Base-by-base conservation (phyloP, 2,113 vertebrate species). In the Aegithalos caudatus region DNA sequence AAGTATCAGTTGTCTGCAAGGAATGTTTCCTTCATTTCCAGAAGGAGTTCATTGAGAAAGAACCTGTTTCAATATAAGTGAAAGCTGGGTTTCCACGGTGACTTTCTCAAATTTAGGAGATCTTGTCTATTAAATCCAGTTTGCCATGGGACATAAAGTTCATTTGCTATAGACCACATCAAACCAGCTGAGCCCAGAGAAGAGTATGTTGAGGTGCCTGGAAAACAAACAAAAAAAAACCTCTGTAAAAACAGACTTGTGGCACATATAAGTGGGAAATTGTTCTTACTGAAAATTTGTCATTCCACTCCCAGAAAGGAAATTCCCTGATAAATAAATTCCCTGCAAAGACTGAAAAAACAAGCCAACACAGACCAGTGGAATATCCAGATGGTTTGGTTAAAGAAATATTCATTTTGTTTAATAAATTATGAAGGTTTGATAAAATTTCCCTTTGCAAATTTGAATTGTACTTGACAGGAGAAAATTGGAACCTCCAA, bases 71-170 rank as follows among this genome's bases (percentile, higher is more conserved):
- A 60, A 53, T 74, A 6, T 2, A 62, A 86, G 58, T 6, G 29
- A 61, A 92, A 93, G 31, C 56, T 71, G 40, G 5, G 81, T 93
- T 94, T 81, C 69, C 35, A 42, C 4, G 5, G 57, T 42, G 48
- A 45, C 53, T 96, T 91, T 62, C 61, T 67, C 72, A 70, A 45
- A 65, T 90, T 66, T 65, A 70, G 81, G 42, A 71, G 40, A 64
- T 86, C 88, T 95, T 94, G 74, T 90, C 76, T 15, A 88, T 95
- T 91, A 93, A 96, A 94, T 89, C 40, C 81, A 73, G 40, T 95
- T 95, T 92, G 35, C 81, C 40, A 29, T 64, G 61, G 67, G 86
- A 88, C 69, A 60, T 92, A 90, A 86, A 95, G 60, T 42, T 88
- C 47, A 58, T 88, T 91, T 91, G 74, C 74, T 92, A 22, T 64